Percentiles rank a stretch among this genome's conserved stretches.
phyloP scores from a whole-genome alignment of 2,888 invertebrate species.

The Lasioglossum lativentre region DNA sequence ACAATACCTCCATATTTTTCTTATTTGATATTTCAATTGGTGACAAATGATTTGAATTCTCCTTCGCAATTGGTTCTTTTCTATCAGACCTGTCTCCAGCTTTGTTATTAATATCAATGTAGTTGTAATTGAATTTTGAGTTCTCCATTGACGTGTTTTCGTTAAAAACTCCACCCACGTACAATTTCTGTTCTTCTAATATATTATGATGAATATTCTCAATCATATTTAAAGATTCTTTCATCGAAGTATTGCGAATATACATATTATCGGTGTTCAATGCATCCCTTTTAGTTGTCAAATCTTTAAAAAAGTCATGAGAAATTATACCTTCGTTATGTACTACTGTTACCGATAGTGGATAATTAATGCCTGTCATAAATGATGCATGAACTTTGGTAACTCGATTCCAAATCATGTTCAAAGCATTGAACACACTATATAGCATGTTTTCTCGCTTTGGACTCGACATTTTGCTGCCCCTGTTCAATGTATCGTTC shows the following conservation, averaged over 20 bases:
- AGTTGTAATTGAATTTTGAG: constrained; percentile 23
- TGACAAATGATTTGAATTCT: constrained; percentile 3
- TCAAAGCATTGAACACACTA: constrained; percentile 67
- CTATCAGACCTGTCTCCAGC: constrained; percentile 3
- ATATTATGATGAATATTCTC: constrained; percentile 46
- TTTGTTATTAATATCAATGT: not conserved
- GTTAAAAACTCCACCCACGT: constrained; percentile 18
- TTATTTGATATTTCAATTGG: not conserved
- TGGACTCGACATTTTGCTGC: constrained; percentile 46
- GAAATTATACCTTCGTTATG: constrained; percentile 73
- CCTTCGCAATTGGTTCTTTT: not conserved
- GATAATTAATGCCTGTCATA: constrained; percentile 69
- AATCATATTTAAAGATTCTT: constrained; percentile 51
- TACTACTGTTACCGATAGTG: constrained; percentile 77
- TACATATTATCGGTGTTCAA: constrained; percentile 30
- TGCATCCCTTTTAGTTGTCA: constrained; percentile 64
- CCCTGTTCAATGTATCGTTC: constrained; percentile 46
- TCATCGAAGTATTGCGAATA: not conserved
- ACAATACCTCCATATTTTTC: not conserved
- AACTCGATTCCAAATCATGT: constrained; percentile 67
- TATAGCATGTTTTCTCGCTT: constrained; percentile 71
- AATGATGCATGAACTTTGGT: constrained; percentile 69
- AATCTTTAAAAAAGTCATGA: constrained; percentile 72
- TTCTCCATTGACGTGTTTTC: constrained; percentile 2
- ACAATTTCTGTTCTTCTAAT: constrained; percentile 29